Conservation (phyloP, 23 tunicate species). For the Ciona savignyi region DNA sequence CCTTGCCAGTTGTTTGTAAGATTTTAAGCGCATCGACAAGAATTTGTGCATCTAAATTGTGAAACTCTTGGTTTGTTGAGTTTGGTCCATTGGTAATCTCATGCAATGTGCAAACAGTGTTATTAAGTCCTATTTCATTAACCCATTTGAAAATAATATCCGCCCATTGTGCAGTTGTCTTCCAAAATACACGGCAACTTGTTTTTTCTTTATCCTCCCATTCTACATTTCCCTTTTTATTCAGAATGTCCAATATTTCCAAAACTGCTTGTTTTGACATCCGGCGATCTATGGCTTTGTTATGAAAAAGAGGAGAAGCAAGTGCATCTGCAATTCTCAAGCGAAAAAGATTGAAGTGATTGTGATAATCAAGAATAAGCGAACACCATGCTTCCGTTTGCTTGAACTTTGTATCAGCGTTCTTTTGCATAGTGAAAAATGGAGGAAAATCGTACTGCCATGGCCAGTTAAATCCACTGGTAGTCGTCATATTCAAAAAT, state of each 20-base stretch:
- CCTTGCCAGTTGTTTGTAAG: slow-evolving; percentile 59
- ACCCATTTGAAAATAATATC: slow-evolving; percentile 79
- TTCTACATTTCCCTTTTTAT: slow-evolving; percentile 72
- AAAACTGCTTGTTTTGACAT: slow-evolving; percentile 37
- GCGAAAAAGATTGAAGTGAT: slow-evolving; percentile 40
- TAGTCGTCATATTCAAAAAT: background rate
- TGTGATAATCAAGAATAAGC: slow-evolving; percentile 45
- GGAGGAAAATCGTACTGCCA: slow-evolving; percentile 97
- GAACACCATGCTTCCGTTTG: slow-evolving; percentile 89
- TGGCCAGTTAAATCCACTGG: slow-evolving; percentile 57
- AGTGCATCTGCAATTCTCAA: slow-evolving; percentile 47
- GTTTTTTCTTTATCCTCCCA: slow-evolving; percentile 79
- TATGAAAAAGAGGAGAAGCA: slow-evolving; percentile 48
- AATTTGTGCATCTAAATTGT: slow-evolving; percentile 63
- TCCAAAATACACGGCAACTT: slow-evolving; percentile 68
- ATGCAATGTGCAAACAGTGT: slow-evolving; percentile 79
- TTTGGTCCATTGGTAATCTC: slow-evolving; percentile 64
- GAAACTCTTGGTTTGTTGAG: slow-evolving; percentile 58
- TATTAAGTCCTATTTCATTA: slow-evolving; percentile 39
- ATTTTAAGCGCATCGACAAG: slow-evolving; percentile 33
- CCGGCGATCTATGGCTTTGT: slow-evolving; percentile 64
- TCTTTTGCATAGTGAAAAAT: slow-evolving; percentile 80
- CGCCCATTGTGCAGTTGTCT: slow-evolving; percentile 67
- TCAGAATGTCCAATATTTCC: slow-evolving; percentile 42
- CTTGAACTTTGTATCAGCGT: slow-evolving; percentile 77